phyloP scores from a whole-genome alignment of 2,797 vertebrate genomes.

The Acipenser transmontanus region DNA sequence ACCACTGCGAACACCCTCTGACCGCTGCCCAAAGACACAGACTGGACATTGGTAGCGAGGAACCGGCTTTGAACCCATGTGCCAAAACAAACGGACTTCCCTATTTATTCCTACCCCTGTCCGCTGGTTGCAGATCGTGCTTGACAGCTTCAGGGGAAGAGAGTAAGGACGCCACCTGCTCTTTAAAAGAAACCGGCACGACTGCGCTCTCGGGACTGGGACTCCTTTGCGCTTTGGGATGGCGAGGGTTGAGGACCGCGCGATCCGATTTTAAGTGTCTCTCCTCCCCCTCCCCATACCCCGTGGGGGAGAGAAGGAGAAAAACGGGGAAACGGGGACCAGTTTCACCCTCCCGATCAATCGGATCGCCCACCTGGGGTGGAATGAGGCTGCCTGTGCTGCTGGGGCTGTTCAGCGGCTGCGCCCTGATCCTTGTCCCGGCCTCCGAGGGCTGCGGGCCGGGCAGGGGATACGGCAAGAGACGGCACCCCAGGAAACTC shows the following conservation, averaged over 20 bases:
- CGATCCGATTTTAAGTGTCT: constrained; percentile 52
- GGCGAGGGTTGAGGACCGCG: constrained; percentile 65
- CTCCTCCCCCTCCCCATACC: constrained; percentile 53
- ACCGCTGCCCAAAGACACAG: constrained; percentile 64
- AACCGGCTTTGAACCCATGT: constrained; percentile 71
- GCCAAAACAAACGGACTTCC: constrained; percentile 69
- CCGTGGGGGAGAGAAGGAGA: constrained; percentile 28
- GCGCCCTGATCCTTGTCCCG: constrained; percentile 72
- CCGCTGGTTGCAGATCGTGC: constrained; percentile 10
- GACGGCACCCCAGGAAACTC: constrained; percentile 83
- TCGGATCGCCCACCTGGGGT: constrained; percentile 43
- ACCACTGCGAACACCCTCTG: constrained; percentile 61
- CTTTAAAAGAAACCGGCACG: constrained; percentile 29
- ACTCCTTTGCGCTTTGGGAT: constrained; percentile 65
- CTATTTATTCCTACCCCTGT: constrained; percentile 49
- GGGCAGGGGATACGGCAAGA: constrained; percentile 91
- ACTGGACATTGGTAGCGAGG: constrained; percentile 19
- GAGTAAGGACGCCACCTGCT: constrained; percentile 36
- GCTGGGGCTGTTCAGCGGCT: constrained; percentile 69
- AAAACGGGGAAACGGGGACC: constrained; percentile 30
- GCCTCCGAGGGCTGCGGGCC: constrained; percentile 85
- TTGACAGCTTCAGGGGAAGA: too few relatives aligned
- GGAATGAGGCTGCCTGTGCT: constrained; percentile 74
- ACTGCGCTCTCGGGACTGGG: constrained; percentile 54
- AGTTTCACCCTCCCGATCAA: constrained; percentile 33